Percentiles rank a stretch among this genome's conserved stretches.
Conservation (phyloP, 2,797 vertebrate genomes). For the Takifugu ocellatus region DNA sequence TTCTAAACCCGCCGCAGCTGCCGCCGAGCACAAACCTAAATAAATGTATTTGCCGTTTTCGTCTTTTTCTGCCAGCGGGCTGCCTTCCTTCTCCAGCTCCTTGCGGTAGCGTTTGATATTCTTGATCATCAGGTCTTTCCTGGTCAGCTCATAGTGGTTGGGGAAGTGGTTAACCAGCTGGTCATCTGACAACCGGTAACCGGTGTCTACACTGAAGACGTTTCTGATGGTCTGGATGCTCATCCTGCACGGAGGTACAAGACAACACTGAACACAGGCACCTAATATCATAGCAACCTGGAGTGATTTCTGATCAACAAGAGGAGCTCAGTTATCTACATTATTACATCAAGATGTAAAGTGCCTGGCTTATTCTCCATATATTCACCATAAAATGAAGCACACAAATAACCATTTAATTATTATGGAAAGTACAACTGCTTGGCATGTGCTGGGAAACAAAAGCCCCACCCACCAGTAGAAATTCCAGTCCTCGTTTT, state of each 20-base stretch:
- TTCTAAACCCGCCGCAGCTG: no score
- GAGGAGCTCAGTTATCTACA: no score
- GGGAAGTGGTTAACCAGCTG: conserved; percentile 99
- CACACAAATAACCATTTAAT: no score
- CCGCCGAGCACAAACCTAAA: conserved; percentile 73
- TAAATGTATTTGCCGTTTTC: conserved; percentile 95
- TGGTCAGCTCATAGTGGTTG: conserved; percentile 96
- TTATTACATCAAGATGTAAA: no score
- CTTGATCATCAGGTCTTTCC: conserved; percentile 98
- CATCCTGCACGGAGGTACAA: conserved; percentile 79
- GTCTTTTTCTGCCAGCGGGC: conserved; percentile 92
- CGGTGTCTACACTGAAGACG: conserved; percentile 94
- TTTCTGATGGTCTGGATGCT: conserved; percentile 96
- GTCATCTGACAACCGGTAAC: conserved; percentile 95
- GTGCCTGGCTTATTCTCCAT: no score
- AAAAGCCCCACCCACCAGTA: conserved; percentile 81
- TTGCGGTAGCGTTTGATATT: conserved; percentile 97
- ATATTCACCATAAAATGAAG: no score
- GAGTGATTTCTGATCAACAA: no score
- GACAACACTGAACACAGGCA: no score
- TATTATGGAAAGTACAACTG: background rate
- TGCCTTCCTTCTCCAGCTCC: conserved; percentile 93
- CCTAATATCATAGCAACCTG: no score
- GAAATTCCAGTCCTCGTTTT: conserved; percentile 97
- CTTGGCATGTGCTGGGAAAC: background rate